Percentiles rank a stretch among this genome's conserved stretches.
These are phyloP conservation scores for Tonatia bakeri DNA, from an alignment of 2,113 vertebrate species.

Conservation along the genomic window DNA sequence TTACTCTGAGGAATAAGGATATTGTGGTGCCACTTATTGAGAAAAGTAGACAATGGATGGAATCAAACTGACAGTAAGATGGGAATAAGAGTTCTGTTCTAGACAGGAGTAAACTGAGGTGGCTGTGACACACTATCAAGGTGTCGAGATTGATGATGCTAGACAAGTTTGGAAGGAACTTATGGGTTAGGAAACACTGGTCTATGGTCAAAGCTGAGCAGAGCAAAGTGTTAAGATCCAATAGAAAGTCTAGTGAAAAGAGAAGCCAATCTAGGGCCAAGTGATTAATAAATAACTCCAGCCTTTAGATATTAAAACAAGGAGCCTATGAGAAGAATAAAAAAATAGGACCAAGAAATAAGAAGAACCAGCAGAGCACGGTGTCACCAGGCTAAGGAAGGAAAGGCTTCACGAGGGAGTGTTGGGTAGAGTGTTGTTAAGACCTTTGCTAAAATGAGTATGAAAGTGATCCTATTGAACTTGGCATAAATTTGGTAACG, in stretches of 20 bases:
- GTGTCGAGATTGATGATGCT: fast-evolving
- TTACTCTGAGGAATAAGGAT: neutral
- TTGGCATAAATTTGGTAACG: no score
- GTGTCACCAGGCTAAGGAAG: neutral
- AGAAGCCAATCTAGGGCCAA: neutral
- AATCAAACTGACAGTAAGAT: fast-evolving
- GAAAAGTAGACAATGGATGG: neutral
- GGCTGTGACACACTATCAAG: neutral
- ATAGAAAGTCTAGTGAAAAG: neutral
- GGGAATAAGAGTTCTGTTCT: neutral
- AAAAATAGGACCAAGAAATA: neutral
- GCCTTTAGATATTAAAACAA: neutral
- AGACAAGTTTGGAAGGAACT: neutral
- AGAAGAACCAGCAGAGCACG: neutral
- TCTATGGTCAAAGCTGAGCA: neutral
- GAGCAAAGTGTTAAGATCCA: neutral
- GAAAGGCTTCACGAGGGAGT: neutral
- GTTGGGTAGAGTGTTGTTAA: neutral
- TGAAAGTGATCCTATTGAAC: neutral
- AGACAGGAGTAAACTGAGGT: neutral
- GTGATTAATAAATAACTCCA: neutral
- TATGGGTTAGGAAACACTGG: neutral
- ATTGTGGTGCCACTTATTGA: neutral
- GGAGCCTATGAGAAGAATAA: neutral
- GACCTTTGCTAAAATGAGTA: neutral